Percentiles rank a stretch among this genome's conserved stretches.
Conservation (phyloP, 2,888 invertebrate species). For the Drosophila conformis region DNA sequence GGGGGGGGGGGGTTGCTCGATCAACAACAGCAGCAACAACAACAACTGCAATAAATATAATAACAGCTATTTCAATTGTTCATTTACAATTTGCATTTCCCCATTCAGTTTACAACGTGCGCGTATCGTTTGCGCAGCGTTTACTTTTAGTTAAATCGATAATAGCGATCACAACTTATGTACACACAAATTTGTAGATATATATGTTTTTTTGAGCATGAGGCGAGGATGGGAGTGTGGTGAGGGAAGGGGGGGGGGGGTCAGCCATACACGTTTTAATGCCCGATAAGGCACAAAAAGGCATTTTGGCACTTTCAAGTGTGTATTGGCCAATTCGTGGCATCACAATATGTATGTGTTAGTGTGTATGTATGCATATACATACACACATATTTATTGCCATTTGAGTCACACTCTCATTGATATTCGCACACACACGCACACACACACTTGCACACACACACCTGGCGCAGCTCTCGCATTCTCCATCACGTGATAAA, state of each 20-base stretch:
- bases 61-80: constrained; percentile 55
- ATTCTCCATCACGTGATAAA: constrained; percentile 70
- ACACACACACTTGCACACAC: background rate
- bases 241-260: too few relatives aligned
- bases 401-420: constrained; percentile 35
- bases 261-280: constrained; percentile 12
- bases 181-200: background rate
- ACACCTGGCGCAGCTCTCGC: constrained; percentile 20
- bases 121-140: constrained; percentile 48
- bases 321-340: constrained; percentile 65
- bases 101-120: constrained; percentile 32
- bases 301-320: constrained; percentile 72
- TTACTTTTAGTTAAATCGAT: constrained; percentile 56
- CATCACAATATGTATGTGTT: background rate
- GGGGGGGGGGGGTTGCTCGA: constrained; percentile 2
- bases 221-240: background rate
- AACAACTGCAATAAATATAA: constrained; percentile 24
- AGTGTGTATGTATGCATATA: background rate
- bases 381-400: constrained; percentile 45
- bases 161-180: constrained; percentile 47
- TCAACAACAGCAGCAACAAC: constrained; percentile 24
- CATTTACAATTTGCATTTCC: constrained; percentile 60
- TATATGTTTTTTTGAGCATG: background rate
- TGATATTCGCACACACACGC: background rate
- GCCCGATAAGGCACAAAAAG: constrained; percentile 59